These are phyloP conservation scores for Eucriotettix oculatus DNA, from an alignment of 2,888 invertebrate genomes.

Conservation along the genomic window DNA sequence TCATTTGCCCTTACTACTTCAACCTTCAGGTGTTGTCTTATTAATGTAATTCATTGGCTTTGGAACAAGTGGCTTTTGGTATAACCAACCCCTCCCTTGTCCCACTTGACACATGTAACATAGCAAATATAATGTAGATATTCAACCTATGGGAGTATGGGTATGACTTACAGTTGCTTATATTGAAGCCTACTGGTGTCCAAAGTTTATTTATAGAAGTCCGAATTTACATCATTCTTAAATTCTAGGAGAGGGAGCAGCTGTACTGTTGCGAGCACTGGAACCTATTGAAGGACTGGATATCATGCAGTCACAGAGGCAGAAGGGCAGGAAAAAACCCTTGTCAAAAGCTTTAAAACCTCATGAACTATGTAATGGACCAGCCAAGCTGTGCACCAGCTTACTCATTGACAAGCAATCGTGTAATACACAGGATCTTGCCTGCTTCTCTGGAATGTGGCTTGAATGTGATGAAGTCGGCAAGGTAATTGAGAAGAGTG, in stretches of 20 bases:
- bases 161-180: too few species aligned
- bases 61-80: too few species aligned
- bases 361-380: conserved; percentile 49
- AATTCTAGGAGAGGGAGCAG: conserved; percentile 38
- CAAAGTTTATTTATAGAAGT: too few species aligned
- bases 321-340: conserved; percentile 1
- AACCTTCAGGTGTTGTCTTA: too few species aligned
- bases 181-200: too few species aligned
- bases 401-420: conserved; percentile 36
- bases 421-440: conserved; percentile 35
- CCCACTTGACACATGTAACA: too few species aligned
- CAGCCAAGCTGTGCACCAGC: conserved; percentile 52
- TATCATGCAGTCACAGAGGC: conserved; percentile 29
- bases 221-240: too few species aligned
- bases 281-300: conserved; percentile 42
- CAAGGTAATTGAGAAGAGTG: not conserved
- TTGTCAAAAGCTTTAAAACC: not conserved
- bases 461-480: conserved; percentile 23
- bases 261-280: conserved; percentile 46
- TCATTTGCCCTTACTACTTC: too few species aligned
- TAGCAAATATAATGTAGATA: too few species aligned
- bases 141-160: too few species aligned
- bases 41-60: too few species aligned
- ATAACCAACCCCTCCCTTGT: too few species aligned
- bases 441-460: conserved; percentile 31